Base-by-base conservation (phyloP, 1,140 invertebrate species). In the Camponotus floridanus region DNA sequence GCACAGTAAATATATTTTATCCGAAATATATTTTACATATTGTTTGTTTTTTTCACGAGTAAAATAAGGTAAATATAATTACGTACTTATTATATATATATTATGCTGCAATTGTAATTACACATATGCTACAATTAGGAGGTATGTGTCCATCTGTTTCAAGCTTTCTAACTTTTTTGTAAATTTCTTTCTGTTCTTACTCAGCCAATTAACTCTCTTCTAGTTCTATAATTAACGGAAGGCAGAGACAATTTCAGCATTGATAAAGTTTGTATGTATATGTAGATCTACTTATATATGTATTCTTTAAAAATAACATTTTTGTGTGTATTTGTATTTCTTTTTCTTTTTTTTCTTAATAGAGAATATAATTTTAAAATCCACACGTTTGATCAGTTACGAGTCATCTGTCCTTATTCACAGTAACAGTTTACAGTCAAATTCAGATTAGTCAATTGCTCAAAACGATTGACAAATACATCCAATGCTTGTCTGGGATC, bases 111-210 rank as follows among this genome's bases (percentile, higher is more conserved):
- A 76, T 88, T 91, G 36, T 91, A 88, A 91, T 71, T 92, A 91
- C 92, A 91, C 89, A 88, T 92, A 89, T 93, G 90, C 90, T 93
- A 90, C 88, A 88, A 88, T 93, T 93, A 84, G 85, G 88, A 92
- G 86, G 73, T 90, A 90, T 92, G 88, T 70, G 85, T 92, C 86
- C 88, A 79, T 89, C 76, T 91, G 87, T 91, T 90, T n/a, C 48
- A 78, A 91, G 87, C 83, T 88, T 88, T 87, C 79, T 92, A 91
- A 91, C 55, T 81, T 88, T 92, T 92, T 86, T 92, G 86, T 91
- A 92, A 92, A 92, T 78, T 91, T 90, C 86, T 90, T 76, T 91
- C 86, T 90, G 90, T 86, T 86, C 81, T 87, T 57, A 87, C 80
- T 87, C 89, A 87, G 81, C 89, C 87, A 67, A 88, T 92, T 92